Percentiles rank a stretch among this genome's conserved stretches.
Evolutionary conservation across 2,113 vertebrate genomes (phyloP).

Genomic region (Calyptomena viridis): DNA sequence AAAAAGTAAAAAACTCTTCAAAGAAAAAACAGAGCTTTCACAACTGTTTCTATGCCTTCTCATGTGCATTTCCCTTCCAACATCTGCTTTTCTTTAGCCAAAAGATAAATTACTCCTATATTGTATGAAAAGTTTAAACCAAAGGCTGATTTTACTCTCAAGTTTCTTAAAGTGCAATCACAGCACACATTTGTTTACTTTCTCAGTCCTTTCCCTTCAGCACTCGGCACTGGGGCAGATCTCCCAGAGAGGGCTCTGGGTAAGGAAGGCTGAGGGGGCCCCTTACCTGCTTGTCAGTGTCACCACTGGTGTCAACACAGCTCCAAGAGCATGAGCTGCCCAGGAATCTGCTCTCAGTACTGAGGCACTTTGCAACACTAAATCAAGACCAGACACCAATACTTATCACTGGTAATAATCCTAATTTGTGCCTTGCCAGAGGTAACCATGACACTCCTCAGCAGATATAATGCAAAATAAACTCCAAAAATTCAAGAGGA

Average conservation of each 20-base stretch:
- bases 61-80: background rate
- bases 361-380: background rate
- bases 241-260: background rate
- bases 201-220: too few species aligned
- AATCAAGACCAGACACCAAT: background rate
- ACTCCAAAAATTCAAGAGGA: background rate
- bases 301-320: background rate
- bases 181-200: background rate
- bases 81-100: constrained; percentile 25
- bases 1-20: background rate
- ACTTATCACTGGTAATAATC: background rate
- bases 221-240: background rate
- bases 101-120: background rate
- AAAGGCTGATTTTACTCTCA: background rate
- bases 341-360: background rate
- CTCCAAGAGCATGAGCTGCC: background rate
- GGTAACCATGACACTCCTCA: background rate
- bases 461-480: background rate
- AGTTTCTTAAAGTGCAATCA: background rate
- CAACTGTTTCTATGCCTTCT: background rate
- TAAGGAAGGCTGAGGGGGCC: background rate
- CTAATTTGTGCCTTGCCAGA: background rate
- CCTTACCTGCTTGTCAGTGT: background rate
- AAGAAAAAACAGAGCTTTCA: background rate
- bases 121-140: background rate